Percentiles rank a stretch among this genome's conserved stretches.
These are phyloP conservation scores for Heliornis fulica DNA, from an alignment of 2,113 vertebrate genomes.

Conservation along the genomic window DNA sequence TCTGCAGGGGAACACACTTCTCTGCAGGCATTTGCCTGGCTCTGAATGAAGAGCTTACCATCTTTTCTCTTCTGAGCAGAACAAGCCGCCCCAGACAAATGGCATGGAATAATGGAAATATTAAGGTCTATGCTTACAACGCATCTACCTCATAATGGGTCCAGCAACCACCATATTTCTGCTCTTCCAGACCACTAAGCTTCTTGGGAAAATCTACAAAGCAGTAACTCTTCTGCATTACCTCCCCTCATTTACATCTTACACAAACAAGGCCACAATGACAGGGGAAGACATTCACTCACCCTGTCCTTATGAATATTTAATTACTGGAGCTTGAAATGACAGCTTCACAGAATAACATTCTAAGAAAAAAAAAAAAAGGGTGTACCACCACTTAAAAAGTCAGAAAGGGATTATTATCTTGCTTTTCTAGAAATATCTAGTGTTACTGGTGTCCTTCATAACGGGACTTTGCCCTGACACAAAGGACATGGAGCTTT, in stretches of 20 bases:
- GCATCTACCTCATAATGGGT: neutral
- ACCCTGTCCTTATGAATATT: conserved; percentile 32
- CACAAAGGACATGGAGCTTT: neutral
- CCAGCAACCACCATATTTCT: neutral
- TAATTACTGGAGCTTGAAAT: conserved; percentile 35
- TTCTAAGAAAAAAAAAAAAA: neutral
- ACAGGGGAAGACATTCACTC: conserved; percentile 6
- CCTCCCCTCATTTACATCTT: conserved; percentile 43
- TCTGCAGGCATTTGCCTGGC: conserved; percentile 21
- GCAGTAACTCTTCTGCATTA: neutral
- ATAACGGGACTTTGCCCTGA: neutral
- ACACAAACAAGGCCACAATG: conserved; percentile 26
- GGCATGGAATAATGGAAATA: neutral
- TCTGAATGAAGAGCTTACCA: neutral
- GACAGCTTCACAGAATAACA: conserved; percentile 11
- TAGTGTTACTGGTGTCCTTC: neutral
- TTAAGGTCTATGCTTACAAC: neutral
- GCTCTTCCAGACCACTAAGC: neutral
- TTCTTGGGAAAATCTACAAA: neutral
- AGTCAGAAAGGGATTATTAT: neutral
- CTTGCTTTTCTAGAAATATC: neutral
- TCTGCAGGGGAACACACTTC: conserved; percentile 38
- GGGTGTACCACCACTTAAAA: neutral
- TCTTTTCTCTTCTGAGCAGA: neutral
- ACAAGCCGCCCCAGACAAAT: neutral